A percentile compares a stretch with the other conserved stretches of the same genome.
Conservation (phyloP, 1,140 invertebrate species). For the Pissodes strobi region DNA sequence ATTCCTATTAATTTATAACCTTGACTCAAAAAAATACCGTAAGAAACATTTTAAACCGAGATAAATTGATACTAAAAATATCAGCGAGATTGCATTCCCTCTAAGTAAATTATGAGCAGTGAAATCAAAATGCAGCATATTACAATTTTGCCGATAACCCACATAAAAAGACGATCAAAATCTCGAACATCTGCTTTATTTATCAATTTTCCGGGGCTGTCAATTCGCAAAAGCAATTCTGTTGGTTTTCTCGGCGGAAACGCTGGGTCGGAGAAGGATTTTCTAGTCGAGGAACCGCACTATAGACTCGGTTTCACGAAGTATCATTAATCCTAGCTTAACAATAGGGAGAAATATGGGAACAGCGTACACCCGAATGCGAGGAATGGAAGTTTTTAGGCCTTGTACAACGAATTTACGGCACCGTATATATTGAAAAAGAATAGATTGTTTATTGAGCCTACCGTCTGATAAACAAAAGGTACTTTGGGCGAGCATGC, state of each 20-base stretch:
- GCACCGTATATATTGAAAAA: slow-evolving; percentile 4
- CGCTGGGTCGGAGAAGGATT: slow-evolving; percentile 20
- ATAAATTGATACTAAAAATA: too few species aligned
- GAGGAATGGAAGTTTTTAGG: slow-evolving; percentile 27
- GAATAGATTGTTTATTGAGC: too few species aligned
- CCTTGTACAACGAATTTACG: slow-evolving; percentile 14
- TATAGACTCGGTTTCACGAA: slow-evolving; percentile 27
- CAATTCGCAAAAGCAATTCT: slow-evolving; percentile 29
- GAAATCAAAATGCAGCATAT: too few species aligned
- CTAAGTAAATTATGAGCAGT: too few species aligned
- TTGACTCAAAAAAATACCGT: too few species aligned
- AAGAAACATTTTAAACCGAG: too few species aligned
- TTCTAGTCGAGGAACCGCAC: slow-evolving; percentile 30
- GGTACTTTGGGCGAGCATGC: too few species aligned
- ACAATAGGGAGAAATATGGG: slow-evolving; percentile 33
- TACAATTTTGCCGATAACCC: too few species aligned
- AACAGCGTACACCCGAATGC: slow-evolving; percentile 11
- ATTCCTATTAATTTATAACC: too few species aligned
- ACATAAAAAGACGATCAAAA: neutral
- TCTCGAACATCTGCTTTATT: slow-evolving; percentile 1
- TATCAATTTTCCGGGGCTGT: slow-evolving; percentile 26
- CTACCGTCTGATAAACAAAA: too few species aligned
- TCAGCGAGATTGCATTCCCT: too few species aligned
- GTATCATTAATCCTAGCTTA: slow-evolving; percentile 32
- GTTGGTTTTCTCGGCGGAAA: slow-evolving; percentile 29